These are phyloP conservation scores for Labeo catla DNA, from an alignment of 2,113 vertebrate species.

Conservation along the genomic window DNA sequence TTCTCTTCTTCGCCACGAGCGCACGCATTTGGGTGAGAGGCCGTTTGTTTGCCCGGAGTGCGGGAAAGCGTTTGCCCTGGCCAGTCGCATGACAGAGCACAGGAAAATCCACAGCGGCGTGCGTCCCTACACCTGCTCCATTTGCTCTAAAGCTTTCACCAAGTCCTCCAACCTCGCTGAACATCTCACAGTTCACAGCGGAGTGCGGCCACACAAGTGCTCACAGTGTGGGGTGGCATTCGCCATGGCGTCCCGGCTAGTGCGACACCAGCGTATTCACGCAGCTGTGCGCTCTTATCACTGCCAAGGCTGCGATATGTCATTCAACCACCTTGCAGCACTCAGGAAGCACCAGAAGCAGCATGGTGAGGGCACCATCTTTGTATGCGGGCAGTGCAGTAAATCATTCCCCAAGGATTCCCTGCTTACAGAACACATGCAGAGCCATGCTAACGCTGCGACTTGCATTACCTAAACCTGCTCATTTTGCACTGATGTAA, in stretches of 20 bases:
- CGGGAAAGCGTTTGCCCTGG: slow-evolving; percentile 78
- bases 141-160: slow-evolving; percentile 76
- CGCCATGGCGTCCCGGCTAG: slow-evolving; percentile 72
- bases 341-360: slow-evolving; percentile 69
- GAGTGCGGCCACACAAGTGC: slow-evolving; percentile 71
- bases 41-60: slow-evolving; percentile 81
- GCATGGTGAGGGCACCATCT: slow-evolving; percentile 64
- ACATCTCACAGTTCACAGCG: slow-evolving; percentile 76
- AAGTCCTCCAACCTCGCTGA: slow-evolving; percentile 76
- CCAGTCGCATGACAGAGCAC: slow-evolving; percentile 83
- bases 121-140: slow-evolving; percentile 56
- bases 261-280: slow-evolving; percentile 71
- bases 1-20: slow-evolving; percentile 81
- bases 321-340: slow-evolving; percentile 55
- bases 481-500: neutral
- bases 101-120: slow-evolving; percentile 76
- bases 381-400: slow-evolving; percentile 68
- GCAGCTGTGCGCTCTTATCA: slow-evolving; percentile 54
- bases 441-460: slow-evolving; percentile 50
- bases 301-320: slow-evolving; percentile 61
- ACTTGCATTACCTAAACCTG: neutral
- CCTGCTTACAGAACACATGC: slow-evolving; percentile 68
- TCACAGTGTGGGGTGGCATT: slow-evolving; percentile 74
- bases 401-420: slow-evolving; percentile 66
- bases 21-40: slow-evolving; percentile 81